A percentile compares a stretch with the other conserved stretches of the same genome.
phyloP scores from a whole-genome alignment of 2,113 vertebrate genomes.

The Semnornis frantzii region DNA sequence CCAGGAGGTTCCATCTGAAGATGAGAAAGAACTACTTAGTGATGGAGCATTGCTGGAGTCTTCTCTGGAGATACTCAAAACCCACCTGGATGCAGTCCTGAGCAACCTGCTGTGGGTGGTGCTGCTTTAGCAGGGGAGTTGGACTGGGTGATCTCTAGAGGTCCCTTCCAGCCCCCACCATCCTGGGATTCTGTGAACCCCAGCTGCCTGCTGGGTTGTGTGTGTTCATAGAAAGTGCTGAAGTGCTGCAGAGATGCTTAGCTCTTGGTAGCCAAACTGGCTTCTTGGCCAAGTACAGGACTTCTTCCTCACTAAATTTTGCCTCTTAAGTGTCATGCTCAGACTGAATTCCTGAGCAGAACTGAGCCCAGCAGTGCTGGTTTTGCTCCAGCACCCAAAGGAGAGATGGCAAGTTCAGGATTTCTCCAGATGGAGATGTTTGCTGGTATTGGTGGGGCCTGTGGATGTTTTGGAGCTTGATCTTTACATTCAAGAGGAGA shows the following conservation, averaged over 20 bases:
- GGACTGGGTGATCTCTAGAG: neutral
- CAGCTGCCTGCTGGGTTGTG: neutral
- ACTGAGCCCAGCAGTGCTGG: neutral
- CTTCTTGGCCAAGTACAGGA: neutral
- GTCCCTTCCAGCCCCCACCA: neutral
- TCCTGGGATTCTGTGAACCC: neutral
- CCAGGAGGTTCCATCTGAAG: neutral
- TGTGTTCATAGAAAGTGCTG: neutral
- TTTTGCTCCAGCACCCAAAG: neutral
- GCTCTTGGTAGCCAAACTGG: fast-evolving
- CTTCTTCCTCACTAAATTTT: neutral
- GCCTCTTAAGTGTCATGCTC: fast-evolving
- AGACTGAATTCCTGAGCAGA: neutral
- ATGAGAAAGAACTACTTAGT: too few species aligned
- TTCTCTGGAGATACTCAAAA: neutral
- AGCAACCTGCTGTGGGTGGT: neutral
- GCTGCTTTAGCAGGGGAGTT: neutral
- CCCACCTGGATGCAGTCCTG: neutral
- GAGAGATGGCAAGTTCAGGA: fast-evolving
- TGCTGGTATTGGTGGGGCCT: fast-evolving
- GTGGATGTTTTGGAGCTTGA: fast-evolving
- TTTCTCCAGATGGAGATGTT: neutral
- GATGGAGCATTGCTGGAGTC: neutral
- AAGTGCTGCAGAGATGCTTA: neutral
- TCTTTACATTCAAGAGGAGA: neutral